A percentile compares a stretch with the other conserved stretches of the same genome.
These are phyloP conservation scores for Drosophila phalerata DNA, from an alignment of 2,888 invertebrate genomes.

Conservation along the genomic window DNA sequence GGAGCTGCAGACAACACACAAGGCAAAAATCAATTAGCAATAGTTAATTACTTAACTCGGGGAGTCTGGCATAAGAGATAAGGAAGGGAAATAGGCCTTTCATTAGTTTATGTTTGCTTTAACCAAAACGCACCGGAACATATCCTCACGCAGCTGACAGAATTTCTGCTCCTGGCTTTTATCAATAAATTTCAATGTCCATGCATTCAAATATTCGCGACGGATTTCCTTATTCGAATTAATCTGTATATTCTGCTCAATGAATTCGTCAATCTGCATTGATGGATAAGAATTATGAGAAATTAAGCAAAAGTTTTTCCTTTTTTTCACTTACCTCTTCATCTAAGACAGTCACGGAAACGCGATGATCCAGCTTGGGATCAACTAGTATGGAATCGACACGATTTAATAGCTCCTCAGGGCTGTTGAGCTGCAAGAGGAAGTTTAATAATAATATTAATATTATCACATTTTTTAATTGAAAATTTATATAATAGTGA, in stretches of 20 bases:
- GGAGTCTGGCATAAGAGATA: not conserved
- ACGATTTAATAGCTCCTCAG: constrained; percentile 83
- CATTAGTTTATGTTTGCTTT: not conserved
- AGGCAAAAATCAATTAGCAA: constrained; percentile 68
- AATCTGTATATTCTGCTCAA: constrained; percentile 94
- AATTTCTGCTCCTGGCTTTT: constrained; percentile 93
- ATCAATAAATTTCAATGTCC: constrained; percentile 95
- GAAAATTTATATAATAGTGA: too few relatives aligned
- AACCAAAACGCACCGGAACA: constrained; percentile 89
- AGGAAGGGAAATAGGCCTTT: too few relatives aligned
- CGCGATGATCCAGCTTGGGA: constrained; percentile 80
- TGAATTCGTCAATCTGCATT: constrained; percentile 90
- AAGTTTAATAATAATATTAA: not conserved
- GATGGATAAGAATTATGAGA: constrained; percentile 1
- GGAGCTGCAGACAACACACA: constrained; percentile 86
- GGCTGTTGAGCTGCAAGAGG: constrained; percentile 81
- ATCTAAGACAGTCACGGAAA: constrained; percentile 83
- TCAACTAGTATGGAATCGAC: constrained; percentile 83
- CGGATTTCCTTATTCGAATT: constrained; percentile 96
- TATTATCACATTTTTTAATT: not conserved
- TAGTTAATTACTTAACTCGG: constrained; percentile 66
- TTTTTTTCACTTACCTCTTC: constrained; percentile 79
- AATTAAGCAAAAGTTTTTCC: not conserved
- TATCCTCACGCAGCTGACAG: constrained; percentile 93
- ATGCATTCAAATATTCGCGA: constrained; percentile 93